Evolutionary conservation across 1,140 invertebrate genomes (phyloP).

Genomic region (Odontomachus brunneus): DNA sequence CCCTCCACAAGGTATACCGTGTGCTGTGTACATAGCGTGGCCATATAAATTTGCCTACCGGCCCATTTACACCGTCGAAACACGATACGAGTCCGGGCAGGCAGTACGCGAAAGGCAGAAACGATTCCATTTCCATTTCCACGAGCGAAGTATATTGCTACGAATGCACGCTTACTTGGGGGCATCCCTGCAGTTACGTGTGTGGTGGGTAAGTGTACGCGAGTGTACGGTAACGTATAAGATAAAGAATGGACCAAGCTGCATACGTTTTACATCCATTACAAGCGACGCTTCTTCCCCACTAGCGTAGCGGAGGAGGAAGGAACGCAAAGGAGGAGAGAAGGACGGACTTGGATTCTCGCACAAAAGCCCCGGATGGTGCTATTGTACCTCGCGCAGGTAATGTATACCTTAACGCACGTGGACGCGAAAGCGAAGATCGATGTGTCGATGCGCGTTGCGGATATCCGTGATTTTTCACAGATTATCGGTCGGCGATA

Average conservation of each 20-base stretch:
- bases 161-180: conserved; percentile 53
- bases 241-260: conserved; percentile 59
- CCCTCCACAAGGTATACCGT: background rate
- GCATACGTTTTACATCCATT: conserved; percentile 67
- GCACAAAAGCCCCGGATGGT: conserved; percentile 50
- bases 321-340: background rate
- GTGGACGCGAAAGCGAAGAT: conserved; percentile 10
- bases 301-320: background rate
- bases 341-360: conserved; percentile 8
- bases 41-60: conserved; percentile 60
- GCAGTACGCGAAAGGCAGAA: conserved; percentile 41
- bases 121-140: conserved; percentile 66
- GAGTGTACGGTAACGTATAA: conserved; percentile 1
- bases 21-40: background rate
- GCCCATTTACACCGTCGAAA: conserved; percentile 56
- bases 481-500: too few species aligned
- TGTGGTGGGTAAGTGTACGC: too few species aligned
- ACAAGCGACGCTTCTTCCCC: conserved; percentile 56
- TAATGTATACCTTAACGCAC: conserved; percentile 42
- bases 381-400: background rate
- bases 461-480: conserved; percentile 22
- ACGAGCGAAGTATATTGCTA: conserved; percentile 55
- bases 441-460: conserved; percentile 21
- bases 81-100: conserved; percentile 40
- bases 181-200: conserved; percentile 28